phyloP scores from a whole-genome alignment of 64 coral and sea anemone genomes.

The Montipora cactus region DNA sequence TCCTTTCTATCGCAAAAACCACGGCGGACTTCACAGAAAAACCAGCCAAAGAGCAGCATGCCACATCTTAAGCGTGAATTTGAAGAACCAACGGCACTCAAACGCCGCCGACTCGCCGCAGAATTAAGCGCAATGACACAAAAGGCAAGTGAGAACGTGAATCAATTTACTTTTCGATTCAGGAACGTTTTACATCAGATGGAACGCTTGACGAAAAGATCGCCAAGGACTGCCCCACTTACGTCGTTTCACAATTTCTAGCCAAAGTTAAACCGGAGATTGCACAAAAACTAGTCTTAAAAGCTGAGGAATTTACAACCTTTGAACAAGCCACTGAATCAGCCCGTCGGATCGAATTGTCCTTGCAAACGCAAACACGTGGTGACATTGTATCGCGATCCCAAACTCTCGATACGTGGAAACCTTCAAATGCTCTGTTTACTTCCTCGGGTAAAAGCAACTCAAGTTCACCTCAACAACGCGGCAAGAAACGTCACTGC shows the following conservation, averaged over 20 bases:
- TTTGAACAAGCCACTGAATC: background rate
- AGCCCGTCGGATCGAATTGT: background rate
- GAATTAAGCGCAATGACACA: slow-evolving; percentile 50
- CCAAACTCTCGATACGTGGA: background rate
- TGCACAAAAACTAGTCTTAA: background rate
- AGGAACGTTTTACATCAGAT: slow-evolving; percentile 54
- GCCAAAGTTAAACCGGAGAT: slow-evolving; percentile 11
- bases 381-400: background rate
- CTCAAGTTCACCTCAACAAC: background rate
- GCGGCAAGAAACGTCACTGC: background rate
- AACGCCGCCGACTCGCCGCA: slow-evolving; percentile 35
- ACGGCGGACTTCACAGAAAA: slow-evolving; percentile 29
- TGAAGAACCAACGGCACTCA: slow-evolving; percentile 23
- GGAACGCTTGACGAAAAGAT: slow-evolving; percentile 36
- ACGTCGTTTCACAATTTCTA: slow-evolving; percentile 17
- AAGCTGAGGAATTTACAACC: background rate
- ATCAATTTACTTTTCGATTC: slow-evolving; percentile 49
- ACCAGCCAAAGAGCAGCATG: slow-evolving; percentile 22
- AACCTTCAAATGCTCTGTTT: background rate
- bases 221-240: slow-evolving; percentile 15
- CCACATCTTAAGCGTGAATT: slow-evolving; percentile 1
- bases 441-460: background rate
- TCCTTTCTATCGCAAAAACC: slow-evolving; percentile 19
- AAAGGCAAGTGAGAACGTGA: slow-evolving; percentile 28
- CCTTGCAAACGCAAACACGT: background rate